phyloP scores from a whole-genome alignment of 2,113 vertebrate species.

The human (Homo sapiens) region GRCh38 chr3:32166501-32167000 shows the following conservation, averaged over 20 bases:
- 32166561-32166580: neutral
- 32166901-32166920: neutral
- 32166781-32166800: too few species aligned
- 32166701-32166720: neutral
- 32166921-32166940: accelerated
- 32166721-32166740: neutral
- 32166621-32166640: neutral
- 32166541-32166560: neutral
- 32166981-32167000: too few species aligned
- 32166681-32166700: neutral
- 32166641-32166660: neutral
- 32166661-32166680: neutral
- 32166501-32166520: slow-evolving; percentile 17
- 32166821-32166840: neutral
- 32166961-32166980: neutral
- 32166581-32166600: neutral
- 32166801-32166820: neutral
- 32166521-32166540: neutral
- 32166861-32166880: neutral
- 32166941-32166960: neutral
- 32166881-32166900: neutral
- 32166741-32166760: neutral
- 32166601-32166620: neutral
- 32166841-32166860: neutral
- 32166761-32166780: neutral